Base-by-base conservation (phyloP, 92 coral and sea anemone species). In the Zoanthus sansibaricus region DNA sequence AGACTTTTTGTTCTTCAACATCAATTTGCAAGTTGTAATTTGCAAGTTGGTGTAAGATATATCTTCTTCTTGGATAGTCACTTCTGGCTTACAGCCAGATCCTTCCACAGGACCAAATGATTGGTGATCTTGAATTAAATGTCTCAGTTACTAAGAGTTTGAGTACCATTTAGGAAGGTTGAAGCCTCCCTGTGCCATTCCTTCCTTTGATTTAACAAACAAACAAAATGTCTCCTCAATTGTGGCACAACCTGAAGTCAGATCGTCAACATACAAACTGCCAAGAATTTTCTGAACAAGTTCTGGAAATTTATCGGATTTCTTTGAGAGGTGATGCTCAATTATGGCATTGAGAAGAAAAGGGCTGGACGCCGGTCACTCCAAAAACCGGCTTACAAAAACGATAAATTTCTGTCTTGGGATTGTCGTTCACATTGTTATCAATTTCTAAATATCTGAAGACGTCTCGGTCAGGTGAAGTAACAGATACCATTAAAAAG, bases 171-270 rank as follows among this genome's bases (percentile, higher is more conserved):
- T 87, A 31, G 91, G 75, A 59, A 91, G 77, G 71, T 91, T 91
- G 78, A 91, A 91, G 11, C 93, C 93, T 51, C 88, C 93, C 64
- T 82, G 91, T 4, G 91, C 79, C 56, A 91, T 67, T 21, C 84
- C 0, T 15, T 62, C 46, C 71, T 91, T 91, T 16, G 89, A 75
- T 82, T 91, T 91, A 18, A 72, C 69, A 74, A 87, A 88, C 75
- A 90, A 76, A 52, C 80, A 46, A 71, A 78, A 90, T 47, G 87
- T 90, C 47, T 72, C 82, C 8, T 87, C 88, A 11, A 17, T 64
- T 61, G 76, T 67, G 10, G 12, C 64, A 25, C 75, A 83, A 48
- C 88, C 88, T 21, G 84, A 47, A 46, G 45, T 87, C 77, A 91
- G 30, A 54, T 91, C 89, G 46, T 82, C 86, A 12, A 91, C 89